These are phyloP conservation scores for Dryadula phaetusa DNA, from an alignment of 2,888 invertebrate species.

Conservation along the genomic window DNA sequence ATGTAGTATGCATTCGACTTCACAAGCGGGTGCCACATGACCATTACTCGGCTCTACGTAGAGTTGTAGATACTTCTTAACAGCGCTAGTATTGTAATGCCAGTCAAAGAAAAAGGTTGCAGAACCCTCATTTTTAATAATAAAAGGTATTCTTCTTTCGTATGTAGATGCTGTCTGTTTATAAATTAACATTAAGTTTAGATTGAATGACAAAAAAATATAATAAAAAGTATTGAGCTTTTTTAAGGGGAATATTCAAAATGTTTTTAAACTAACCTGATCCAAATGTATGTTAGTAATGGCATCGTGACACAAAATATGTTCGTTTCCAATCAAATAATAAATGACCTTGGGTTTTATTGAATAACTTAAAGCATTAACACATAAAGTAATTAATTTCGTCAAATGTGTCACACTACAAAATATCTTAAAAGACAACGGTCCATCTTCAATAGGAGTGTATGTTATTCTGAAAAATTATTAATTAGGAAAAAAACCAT, in stretches of 20 bases:
- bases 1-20: constrained; percentile 64
- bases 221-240: too few relatives aligned
- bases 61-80: constrained; percentile 71
- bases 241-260: too few relatives aligned
- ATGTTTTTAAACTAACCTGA: constrained; percentile 58
- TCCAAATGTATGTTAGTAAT: constrained; percentile 75
- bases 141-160: constrained; percentile 70
- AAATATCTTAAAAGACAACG: constrained; percentile 82
- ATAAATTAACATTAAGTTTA: constrained; percentile 18
- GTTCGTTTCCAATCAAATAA: constrained; percentile 69
- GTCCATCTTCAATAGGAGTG: constrained; percentile 81
- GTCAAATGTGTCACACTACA: constrained; percentile 82
- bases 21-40: constrained; percentile 64
- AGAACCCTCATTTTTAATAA: constrained; percentile 73
- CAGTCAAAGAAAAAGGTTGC: constrained; percentile 76
- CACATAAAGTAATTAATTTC: constrained; percentile 76
- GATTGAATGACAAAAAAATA: background rate
- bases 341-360: constrained; percentile 81
- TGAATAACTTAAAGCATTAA: constrained; percentile 80
- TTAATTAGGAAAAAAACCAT: background rate
- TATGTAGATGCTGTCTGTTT: constrained; percentile 75
- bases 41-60: constrained; percentile 69
- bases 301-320: constrained; percentile 64
- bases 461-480: constrained; percentile 76
- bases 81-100: constrained; percentile 60